Evolutionary conservation across 1,140 invertebrate species (phyloP), one percentile per base, ranked within the genome.

Genomic region (Pygmarrhopalites habei): DNA sequence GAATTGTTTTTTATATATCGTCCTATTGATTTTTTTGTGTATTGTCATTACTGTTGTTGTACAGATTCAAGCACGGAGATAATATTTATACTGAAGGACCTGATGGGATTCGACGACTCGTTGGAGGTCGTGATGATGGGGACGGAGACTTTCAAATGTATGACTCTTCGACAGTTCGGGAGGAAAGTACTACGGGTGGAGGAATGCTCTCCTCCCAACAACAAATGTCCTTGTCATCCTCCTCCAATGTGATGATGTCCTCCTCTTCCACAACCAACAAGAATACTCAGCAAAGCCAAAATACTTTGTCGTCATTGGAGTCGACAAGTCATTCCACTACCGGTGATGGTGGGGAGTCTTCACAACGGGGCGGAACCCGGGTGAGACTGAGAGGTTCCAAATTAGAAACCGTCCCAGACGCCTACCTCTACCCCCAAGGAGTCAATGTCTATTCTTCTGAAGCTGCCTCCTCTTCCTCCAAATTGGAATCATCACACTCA

Each of bases 371-470:
- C 5, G 35, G 53, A 4, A 35, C 59, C 15, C 51, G 55, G 43
- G 55, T 49, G 17, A 39, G 67, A 14, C 57, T 68, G 0, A 44
- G 67, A 15, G 67, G 67, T 12, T 44, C 46, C 19, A 68, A 68
- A 62, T 32, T 68, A 10, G 67, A 68, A 49, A 68, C n/a, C 32
- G 57, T 68, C 0, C 58, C 59, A 15, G 67, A 68, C n/a, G 67
- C 65, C 10, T 68, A 63, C 30, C 59, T 67, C 29, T 68, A 61
- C 32, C 62, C 66, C 19, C 32, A 59, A 28, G 65, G 52, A 26
- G 53, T 49, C 29, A 57, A 58, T 26, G n/a, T 39, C 2, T 17
- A 29, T 25, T 52, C 49, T 35, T 30, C 51, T 4, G 15, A 43
- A 1, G 19, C 26, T 21, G n/a, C 17, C 3, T 15, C 35, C 23